phyloP scores from a whole-genome alignment of 2,888 invertebrate genomes.

The Plagodis pulveraria region DNA sequence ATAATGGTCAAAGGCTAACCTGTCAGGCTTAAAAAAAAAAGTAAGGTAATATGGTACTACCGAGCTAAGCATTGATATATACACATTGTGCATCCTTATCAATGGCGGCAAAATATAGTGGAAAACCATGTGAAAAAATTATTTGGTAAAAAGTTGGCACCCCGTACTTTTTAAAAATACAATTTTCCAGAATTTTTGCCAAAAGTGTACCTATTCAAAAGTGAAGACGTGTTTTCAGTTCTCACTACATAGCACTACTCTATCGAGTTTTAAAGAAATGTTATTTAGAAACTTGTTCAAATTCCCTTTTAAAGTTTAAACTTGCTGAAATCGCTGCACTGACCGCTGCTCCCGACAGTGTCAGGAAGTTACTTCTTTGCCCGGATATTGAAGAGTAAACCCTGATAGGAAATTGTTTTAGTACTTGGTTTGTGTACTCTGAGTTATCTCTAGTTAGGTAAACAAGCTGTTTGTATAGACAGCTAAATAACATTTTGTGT shows the following conservation, averaged over 20 bases:
- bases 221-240: constrained; percentile 29
- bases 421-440: neutral
- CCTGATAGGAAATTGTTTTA: constrained; percentile 3
- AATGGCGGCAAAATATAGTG: too few relatives aligned
- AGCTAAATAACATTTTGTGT: too few relatives aligned
- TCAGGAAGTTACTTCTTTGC: constrained; percentile 44
- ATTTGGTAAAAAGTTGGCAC: too few relatives aligned
- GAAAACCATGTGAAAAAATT: too few relatives aligned
- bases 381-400: constrained; percentile 53
- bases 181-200: constrained; percentile 23
- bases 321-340: constrained; percentile 36
- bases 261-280: constrained; percentile 36
- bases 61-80: too few relatives aligned
- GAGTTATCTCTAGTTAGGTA: neutral
- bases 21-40: too few relatives aligned
- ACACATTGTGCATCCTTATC: too few relatives aligned
- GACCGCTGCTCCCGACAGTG: constrained; percentile 14
- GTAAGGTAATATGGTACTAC: too few relatives aligned
- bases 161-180: too few relatives aligned
- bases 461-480: too few relatives aligned
- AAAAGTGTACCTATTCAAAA: constrained; percentile 32
- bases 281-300: constrained; percentile 23
- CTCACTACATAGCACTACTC: constrained; percentile 9
- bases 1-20: too few relatives aligned
- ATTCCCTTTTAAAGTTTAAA: constrained; percentile 12